Evolutionary conservation across 2,113 vertebrate species (phyloP).

Genomic region (Myrmecophaga tridactyla): DNA sequence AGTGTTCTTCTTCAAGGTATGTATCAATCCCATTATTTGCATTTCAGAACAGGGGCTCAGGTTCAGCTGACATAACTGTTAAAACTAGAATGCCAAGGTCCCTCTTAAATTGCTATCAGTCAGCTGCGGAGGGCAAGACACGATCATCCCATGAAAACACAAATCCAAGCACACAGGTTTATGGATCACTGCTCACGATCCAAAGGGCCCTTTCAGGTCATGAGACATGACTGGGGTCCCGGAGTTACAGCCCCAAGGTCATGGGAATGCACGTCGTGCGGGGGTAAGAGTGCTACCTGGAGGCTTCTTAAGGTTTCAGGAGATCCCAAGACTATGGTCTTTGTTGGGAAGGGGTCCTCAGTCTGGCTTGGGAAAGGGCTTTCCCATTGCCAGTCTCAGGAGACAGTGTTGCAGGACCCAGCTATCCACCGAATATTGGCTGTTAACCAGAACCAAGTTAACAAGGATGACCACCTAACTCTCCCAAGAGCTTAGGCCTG

Average conservation of each 20-base stretch:
- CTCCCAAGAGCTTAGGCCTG: not conserved
- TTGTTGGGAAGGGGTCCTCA: not conserved
- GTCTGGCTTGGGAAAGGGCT: not conserved
- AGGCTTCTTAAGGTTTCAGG: not conserved
- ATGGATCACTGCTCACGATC: not conserved
- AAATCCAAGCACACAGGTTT: not conserved
- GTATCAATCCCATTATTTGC: not conserved
- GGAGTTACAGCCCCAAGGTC: fast-evolving
- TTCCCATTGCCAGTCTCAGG: not conserved
- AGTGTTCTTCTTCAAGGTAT: not conserved
- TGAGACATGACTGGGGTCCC: not conserved
- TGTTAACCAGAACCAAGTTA: not conserved
- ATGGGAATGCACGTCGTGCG: not conserved
- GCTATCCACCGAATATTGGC: not conserved
- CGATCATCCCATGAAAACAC: not conserved
- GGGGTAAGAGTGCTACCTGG: not conserved
- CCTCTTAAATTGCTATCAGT: not conserved
- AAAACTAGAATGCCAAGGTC: not conserved
- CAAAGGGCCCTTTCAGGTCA: not conserved
- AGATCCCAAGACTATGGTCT: not conserved
- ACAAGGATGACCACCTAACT: not conserved
- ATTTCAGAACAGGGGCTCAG: not conserved
- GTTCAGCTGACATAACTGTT: not conserved
- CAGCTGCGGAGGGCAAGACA: not conserved
- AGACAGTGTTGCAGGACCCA: not conserved